Conservation (phyloP, 2,888 invertebrate species). For the Thymelicus acteon region DNA sequence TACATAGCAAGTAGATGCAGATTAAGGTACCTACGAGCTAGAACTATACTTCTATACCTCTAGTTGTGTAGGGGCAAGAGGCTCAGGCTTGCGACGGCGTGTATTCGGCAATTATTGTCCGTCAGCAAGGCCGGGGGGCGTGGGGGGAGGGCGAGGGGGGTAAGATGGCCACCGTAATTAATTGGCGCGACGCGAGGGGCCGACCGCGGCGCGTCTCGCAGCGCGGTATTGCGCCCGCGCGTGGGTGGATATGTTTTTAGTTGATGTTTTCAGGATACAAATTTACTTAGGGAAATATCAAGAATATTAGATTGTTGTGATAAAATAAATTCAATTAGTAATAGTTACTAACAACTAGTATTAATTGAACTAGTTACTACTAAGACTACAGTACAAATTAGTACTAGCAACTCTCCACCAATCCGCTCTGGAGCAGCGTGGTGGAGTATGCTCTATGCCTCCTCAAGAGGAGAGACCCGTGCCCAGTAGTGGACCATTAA, state of each 20-base stretch:
- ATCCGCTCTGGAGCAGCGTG: too few species aligned
- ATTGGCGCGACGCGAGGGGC: slow-evolving; percentile 84
- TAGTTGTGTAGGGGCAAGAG: slow-evolving; percentile 51
- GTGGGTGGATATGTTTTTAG: slow-evolving; percentile 45
- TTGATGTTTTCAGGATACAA: background rate
- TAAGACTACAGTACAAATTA: too few species aligned
- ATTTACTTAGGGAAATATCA: too few species aligned
- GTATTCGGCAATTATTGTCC: slow-evolving; percentile 83
- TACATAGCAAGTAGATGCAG: slow-evolving; percentile 15
- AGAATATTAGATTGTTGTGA: too few species aligned
- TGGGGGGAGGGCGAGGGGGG: slow-evolving; percentile 57
- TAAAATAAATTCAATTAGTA: too few species aligned
- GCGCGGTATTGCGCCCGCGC: slow-evolving; percentile 79
- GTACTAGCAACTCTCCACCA: too few species aligned
- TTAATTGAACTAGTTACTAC: too few species aligned
- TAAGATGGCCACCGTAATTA: slow-evolving; percentile 85
- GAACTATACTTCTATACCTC: background rate
- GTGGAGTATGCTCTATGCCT: too few species aligned
- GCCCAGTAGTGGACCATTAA: too few species aligned
- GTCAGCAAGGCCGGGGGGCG: slow-evolving; percentile 61
- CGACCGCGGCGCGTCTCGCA: slow-evolving; percentile 80
- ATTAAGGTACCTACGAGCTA: slow-evolving; percentile 11
- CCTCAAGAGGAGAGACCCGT: too few species aligned
- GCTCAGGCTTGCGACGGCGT: slow-evolving; percentile 56
- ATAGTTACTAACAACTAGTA: too few species aligned